Evolutionary conservation across 2,113 vertebrate genomes (phyloP).

Genomic region (Paramormyrops kingsleyae): DNA sequence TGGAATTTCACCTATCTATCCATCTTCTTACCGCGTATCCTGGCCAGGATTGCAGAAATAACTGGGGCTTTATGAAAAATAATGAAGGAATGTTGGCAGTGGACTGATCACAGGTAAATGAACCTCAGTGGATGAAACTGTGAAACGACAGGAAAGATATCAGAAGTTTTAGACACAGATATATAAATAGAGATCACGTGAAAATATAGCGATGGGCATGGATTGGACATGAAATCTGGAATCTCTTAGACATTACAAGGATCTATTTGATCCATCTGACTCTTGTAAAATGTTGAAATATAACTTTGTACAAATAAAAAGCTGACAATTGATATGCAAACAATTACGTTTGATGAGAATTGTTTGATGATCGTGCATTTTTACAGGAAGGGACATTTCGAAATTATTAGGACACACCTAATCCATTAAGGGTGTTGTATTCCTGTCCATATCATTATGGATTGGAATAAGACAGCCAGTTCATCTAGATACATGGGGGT

Average conservation of each 20-base stretch:
- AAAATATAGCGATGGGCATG: background rate
- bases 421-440: background rate
- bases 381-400: background rate
- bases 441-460: background rate
- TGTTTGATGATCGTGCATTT: background rate
- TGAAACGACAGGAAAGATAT: background rate
- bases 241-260: background rate
- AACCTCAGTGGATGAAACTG: background rate
- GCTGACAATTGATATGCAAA: background rate
- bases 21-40: background rate
- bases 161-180: background rate
- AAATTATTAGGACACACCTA: background rate
- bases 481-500: background rate
- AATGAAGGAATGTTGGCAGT: background rate
- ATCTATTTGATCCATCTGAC: background rate
- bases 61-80: background rate
- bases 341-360: background rate
- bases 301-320: background rate
- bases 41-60: background rate
- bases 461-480: background rate
- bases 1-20: background rate
- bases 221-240: background rate
- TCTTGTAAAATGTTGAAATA: background rate
- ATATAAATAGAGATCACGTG: background rate
- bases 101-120: background rate